phyloP scores from a whole-genome alignment of 2,797 vertebrate genomes.

The Typhlichthys subterraneus region DNA sequence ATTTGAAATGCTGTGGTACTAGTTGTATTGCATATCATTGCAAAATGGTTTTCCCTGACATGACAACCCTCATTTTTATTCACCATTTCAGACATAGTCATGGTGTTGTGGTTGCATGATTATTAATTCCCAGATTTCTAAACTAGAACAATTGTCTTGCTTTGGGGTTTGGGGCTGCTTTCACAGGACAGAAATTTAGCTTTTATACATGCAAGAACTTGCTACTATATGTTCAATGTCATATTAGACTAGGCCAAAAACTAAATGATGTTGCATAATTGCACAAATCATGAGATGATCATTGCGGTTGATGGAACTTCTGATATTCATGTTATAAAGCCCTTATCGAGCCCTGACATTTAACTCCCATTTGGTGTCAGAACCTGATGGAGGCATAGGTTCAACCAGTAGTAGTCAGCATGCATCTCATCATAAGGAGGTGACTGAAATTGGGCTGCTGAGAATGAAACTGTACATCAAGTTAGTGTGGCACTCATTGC shows the following conservation, averaged over 20 bases:
- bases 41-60: too few relatives aligned
- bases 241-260: too few relatives aligned
- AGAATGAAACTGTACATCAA: background rate
- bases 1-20: too few relatives aligned
- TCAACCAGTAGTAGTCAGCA: conserved; percentile 33
- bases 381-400: conserved; percentile 38
- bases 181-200: conserved; percentile 14
- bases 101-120: conserved; percentile 45
- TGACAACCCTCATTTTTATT: conserved; percentile 12
- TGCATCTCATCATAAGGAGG: conserved; percentile 34
- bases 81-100: conserved; percentile 38
- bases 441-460: conserved; percentile 11
- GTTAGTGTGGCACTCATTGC: background rate
- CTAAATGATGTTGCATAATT: background rate
- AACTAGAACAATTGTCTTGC: conserved; percentile 37
- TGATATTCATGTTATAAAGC: conserved; percentile 17
- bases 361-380: conserved; percentile 18
- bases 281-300: conserved; percentile 12
- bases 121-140: conserved; percentile 51
- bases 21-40: too few relatives aligned
- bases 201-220: background rate
- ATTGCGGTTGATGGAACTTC: background rate
- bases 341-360: conserved; percentile 1
- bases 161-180: background rate
- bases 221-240: too few relatives aligned